Base-by-base conservation (phyloP, 2,888 invertebrate genomes). In the Bimastos eiseni region DNA sequence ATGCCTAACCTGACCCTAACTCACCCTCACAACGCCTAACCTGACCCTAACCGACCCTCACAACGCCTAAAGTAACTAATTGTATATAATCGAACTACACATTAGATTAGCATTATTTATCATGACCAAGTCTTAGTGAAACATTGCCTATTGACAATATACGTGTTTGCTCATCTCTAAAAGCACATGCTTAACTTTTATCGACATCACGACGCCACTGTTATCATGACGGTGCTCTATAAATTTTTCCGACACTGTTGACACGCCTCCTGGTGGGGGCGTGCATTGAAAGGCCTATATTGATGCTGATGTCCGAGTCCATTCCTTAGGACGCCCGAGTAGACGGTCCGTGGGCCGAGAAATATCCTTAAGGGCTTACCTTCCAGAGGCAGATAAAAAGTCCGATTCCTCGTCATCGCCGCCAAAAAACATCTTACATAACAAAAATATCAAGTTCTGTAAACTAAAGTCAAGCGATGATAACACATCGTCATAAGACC, bases 371-470 rank as follows among this genome's bases (percentile, higher is more conserved):
- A n/a, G n/a, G n/a, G n/a, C n/a, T n/a, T 70, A 70, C 37, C 34
- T 37, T 86, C 86, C 86, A 37, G 21, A 11, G 86, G 86, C 5
- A 19, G 86, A 86, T 24, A 36, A 34, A 37, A 86, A 86, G 86
- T 86, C 86, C 36, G n/a, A 0, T 36, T 86, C 86, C 34, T 86
- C 86, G 34, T 86, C 86, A 19, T 86, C 86, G 24, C 86, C 86
- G 34, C 86, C 86, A 37, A 36, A 86, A 86, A 86, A 86, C 86
- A 86, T 86, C 86, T 34, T 86, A n/a, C 70, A 70, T 70, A 6
- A 70, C 70, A 70, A 70, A 49, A 70, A 70, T 70, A 70, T 70
- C n/a, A 70, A 70, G 30, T 70, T 70, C 30, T 70, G 30, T n/a
- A 30, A 70, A 70, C 70, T 70, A 70, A 70, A 70, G n/a, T 70